Evolutionary conservation across 2,888 invertebrate genomes (phyloP).

Genomic region (Busseola fusca): DNA sequence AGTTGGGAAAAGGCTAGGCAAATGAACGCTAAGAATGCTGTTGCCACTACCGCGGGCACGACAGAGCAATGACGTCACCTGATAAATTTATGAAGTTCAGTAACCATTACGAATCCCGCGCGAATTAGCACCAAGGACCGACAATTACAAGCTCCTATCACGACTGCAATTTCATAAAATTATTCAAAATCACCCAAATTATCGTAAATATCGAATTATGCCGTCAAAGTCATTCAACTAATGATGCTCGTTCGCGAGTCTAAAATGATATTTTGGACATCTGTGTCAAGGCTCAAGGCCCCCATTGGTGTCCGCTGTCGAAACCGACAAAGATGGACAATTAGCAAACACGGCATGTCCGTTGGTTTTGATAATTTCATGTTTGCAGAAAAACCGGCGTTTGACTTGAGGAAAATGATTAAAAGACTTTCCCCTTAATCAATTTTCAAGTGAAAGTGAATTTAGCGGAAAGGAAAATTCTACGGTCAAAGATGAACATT

Average conservation of each 20-base stretch:
- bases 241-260: constrained; percentile 28
- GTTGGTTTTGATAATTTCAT: constrained; percentile 36
- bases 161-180: constrained; percentile 9
- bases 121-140: background rate
- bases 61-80: too few relatives aligned
- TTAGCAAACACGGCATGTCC: constrained; percentile 49
- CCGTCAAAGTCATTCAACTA: constrained; percentile 7
- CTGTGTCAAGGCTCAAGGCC: constrained; percentile 61
- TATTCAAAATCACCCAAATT: constrained; percentile 19
- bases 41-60: too few relatives aligned
- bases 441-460: background rate
- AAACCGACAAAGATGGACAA: constrained; percentile 44
- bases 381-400: constrained; percentile 30
- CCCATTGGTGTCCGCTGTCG: constrained; percentile 43
- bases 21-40: too few relatives aligned
- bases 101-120: background rate
- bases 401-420: background rate
- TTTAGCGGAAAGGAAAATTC: background rate
- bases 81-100: too few relatives aligned
- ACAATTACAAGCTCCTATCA: background rate
- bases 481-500: background rate
- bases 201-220: constrained; percentile 9
- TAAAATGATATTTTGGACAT: constrained; percentile 42
- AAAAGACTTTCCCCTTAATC: too few relatives aligned
- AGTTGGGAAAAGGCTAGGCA: too few relatives aligned